These are phyloP conservation scores for Neolamprologus kungweensis DNA, from an alignment of 2,113 vertebrate genomes.

Conservation along the genomic window DNA sequence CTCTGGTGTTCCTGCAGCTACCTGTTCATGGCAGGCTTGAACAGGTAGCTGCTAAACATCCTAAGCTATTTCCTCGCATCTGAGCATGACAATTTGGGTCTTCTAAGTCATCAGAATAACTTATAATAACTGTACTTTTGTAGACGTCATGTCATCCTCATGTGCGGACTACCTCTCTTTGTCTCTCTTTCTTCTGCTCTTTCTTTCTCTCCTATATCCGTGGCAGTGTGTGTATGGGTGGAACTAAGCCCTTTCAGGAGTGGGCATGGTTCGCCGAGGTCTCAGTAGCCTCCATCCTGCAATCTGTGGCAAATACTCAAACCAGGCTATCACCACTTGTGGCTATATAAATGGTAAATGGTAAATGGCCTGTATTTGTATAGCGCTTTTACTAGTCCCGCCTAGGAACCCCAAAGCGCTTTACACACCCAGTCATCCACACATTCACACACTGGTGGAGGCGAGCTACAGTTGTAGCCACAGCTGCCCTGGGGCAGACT, in stretches of 20 bases:
- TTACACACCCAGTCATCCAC: too few species aligned
- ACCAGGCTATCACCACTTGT: neutral
- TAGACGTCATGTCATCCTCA: neutral
- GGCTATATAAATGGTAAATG: neutral
- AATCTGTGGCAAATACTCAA: neutral
- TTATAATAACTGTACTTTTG: neutral
- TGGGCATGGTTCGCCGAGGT: neutral
- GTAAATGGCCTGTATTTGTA: too few species aligned
- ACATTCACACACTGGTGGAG: too few species aligned
- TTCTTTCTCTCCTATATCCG: neutral
- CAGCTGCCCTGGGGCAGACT: too few species aligned
- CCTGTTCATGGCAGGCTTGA: neutral
- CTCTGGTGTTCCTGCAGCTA: neutral
- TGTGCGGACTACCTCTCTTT: neutral
- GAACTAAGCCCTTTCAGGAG: neutral
- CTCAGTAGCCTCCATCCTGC: neutral
- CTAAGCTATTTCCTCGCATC: neutral
- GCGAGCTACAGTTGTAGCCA: too few species aligned
- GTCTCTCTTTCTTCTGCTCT: neutral
- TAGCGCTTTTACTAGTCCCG: too few species aligned
- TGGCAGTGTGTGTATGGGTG: neutral
- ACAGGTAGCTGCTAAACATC: neutral
- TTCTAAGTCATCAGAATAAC: neutral
- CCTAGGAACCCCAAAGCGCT: too few species aligned
- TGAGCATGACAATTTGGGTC: neutral